Conservation (phyloP, 2,797 vertebrate genomes). For the Chelmon rostratus region DNA sequence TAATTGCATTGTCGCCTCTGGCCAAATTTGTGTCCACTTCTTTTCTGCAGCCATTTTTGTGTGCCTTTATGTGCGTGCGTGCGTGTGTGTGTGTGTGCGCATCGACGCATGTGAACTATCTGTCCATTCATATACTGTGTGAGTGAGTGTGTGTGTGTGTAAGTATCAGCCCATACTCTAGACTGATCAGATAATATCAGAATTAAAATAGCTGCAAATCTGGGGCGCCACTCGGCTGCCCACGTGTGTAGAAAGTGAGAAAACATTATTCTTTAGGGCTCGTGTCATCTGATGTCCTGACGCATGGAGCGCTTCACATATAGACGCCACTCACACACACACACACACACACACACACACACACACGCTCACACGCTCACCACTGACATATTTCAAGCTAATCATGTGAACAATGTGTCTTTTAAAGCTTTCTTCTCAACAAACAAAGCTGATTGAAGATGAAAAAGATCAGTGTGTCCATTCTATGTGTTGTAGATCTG, state of each 20-base stretch:
- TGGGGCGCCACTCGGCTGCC: slow-evolving; percentile 28
- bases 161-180: slow-evolving; percentile 14
- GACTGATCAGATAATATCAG: slow-evolving; percentile 51
- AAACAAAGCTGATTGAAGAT: slow-evolving; percentile 53
- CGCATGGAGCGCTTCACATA: slow-evolving; percentile 28
- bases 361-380: slow-evolving; percentile 5
- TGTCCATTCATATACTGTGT: slow-evolving; percentile 21
- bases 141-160: background rate
- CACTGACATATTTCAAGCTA: slow-evolving; percentile 24
- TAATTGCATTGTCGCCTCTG: slow-evolving; percentile 93
- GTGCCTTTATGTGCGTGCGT: slow-evolving; percentile 24
- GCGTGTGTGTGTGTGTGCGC: slow-evolving; percentile 1
- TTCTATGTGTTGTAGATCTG: slow-evolving; percentile 59
- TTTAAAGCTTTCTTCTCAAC: slow-evolving; percentile 20
- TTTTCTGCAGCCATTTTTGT: slow-evolving; percentile 61
- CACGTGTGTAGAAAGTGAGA: slow-evolving; percentile 31
- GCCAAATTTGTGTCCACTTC: slow-evolving; percentile 88
- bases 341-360: slow-evolving; percentile 17
- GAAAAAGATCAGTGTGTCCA: slow-evolving; percentile 68
- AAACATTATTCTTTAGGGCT: slow-evolving; percentile 53
- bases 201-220: slow-evolving; percentile 43
- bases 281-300: slow-evolving; percentile 60
- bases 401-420: slow-evolving; percentile 60
- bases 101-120: slow-evolving; percentile 20
- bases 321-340: slow-evolving; percentile 10